Percentiles rank a stretch among this genome's conserved stretches.
These are phyloP conservation scores for Liodrosophila aerea DNA, from an alignment of 2,888 invertebrate genomes.

Conservation along the genomic window DNA sequence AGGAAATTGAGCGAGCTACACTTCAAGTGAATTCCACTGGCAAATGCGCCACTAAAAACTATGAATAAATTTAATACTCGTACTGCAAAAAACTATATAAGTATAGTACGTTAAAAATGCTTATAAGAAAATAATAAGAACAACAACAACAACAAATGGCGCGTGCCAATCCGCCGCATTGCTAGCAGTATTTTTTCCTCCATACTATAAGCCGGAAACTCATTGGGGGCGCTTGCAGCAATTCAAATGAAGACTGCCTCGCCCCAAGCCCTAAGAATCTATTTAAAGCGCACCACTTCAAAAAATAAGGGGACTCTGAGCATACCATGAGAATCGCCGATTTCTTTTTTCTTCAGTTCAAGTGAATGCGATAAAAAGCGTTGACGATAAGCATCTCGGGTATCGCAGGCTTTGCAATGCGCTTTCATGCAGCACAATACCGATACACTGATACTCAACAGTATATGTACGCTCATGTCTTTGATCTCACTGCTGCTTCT, in stretches of 20 bases:
- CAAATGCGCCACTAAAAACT: conserved; percentile 44
- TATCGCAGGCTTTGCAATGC: too few species aligned
- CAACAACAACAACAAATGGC: conserved; percentile 32
- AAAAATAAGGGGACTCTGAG: conserved; percentile 16
- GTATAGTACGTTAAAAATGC: too few species aligned
- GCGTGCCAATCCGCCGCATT: conserved; percentile 48
- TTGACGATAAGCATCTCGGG: not conserved
- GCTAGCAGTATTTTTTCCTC: too few species aligned
- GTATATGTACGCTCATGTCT: too few species aligned
- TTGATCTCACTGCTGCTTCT: too few species aligned
- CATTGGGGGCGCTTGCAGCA: conserved; percentile 47
- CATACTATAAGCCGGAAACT: conserved; percentile 40
- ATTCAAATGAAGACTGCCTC: conserved; percentile 37
- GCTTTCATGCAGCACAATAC: too few species aligned
- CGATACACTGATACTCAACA: too few species aligned
- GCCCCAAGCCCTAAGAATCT: conserved; percentile 37
- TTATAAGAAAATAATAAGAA: conserved; percentile 8
- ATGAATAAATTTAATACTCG: conserved; percentile 67
- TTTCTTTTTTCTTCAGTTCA: conserved; percentile 11
- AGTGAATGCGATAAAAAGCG: conserved; percentile 40
- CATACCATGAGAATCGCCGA: conserved; percentile 36
- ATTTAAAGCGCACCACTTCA: conserved; percentile 31
- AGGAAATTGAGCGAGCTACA: conserved; percentile 70
- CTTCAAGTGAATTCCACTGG: conserved; percentile 51
- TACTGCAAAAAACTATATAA: conserved; percentile 3